Percentiles rank a stretch among this genome's conserved stretches.
Conservation (phyloP, 2,113 vertebrate species). For the Oreochromis tanganicae region DNA sequence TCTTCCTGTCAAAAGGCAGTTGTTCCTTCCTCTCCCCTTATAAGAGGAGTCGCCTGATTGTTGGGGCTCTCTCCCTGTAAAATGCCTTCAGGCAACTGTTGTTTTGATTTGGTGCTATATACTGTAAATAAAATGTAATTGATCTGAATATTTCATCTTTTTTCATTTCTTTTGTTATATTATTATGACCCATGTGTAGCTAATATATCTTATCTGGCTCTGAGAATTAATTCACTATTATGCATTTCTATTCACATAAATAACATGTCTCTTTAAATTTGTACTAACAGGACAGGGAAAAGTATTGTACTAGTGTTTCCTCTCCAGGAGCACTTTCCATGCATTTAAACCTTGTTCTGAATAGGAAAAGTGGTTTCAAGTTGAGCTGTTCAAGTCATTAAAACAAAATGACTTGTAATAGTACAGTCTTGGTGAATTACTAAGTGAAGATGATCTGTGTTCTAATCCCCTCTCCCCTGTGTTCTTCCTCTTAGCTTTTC, state of each 20-base stretch:
- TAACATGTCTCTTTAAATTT: background rate
- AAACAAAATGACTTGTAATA: background rate
- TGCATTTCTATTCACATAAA: background rate
- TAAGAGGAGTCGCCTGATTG: background rate
- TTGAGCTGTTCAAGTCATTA: background rate
- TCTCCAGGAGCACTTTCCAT: background rate
- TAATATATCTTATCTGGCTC: background rate
- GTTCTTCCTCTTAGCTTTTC: conserved; percentile 65
- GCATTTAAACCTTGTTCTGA: background rate
- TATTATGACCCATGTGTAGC: background rate
- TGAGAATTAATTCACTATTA: background rate
- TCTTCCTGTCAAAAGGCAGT: background rate
- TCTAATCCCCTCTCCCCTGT: background rate
- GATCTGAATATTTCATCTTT: background rate
- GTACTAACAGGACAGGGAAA: background rate
- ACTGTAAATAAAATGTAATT: background rate
- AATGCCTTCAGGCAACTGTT: background rate
- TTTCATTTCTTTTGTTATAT: background rate
- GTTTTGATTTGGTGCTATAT: background rate
- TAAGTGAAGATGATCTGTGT: background rate
- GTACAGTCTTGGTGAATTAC: background rate
- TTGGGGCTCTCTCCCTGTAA: background rate
- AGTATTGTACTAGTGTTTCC: background rate
- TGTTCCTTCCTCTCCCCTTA: background rate
- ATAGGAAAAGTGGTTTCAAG: background rate